Percentiles rank a stretch among this genome's conserved stretches.
These are phyloP conservation scores for Euwallacea similis DNA, from an alignment of 1,140 invertebrate species.

Conservation along the genomic window DNA sequence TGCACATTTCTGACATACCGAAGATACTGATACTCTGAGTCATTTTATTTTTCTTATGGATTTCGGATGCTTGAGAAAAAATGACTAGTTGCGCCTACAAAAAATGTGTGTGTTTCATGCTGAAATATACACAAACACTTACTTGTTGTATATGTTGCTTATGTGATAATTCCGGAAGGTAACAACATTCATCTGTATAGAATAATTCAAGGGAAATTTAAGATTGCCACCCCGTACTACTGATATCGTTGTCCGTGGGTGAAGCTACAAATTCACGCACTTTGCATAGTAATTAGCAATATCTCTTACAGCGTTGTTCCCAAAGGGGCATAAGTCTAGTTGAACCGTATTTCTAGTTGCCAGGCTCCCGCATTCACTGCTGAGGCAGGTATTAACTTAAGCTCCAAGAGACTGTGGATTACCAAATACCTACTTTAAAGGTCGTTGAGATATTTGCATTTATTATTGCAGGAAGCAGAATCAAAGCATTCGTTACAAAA, in stretches of 20 bases:
- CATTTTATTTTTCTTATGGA: too few species aligned
- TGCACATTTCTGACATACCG: too few species aligned
- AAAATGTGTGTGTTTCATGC: too few species aligned
- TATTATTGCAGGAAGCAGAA: slow-evolving; percentile 1
- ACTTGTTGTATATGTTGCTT: too few species aligned
- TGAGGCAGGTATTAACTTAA: slow-evolving; percentile 42
- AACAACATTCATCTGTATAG: too few species aligned
- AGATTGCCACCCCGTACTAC: neutral
- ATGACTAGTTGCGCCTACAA: too few species aligned
- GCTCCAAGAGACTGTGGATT: slow-evolving; percentile 30
- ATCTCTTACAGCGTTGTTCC: slow-evolving; percentile 39
- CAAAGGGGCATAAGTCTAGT: slow-evolving; percentile 39
- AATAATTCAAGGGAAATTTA: too few species aligned
- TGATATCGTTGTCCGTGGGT: slow-evolving; percentile 27
- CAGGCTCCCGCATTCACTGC: slow-evolving; percentile 33
- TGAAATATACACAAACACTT: too few species aligned
- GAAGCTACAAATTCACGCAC: slow-evolving; percentile 43
- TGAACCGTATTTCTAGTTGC: slow-evolving; percentile 42
- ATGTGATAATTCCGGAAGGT: too few species aligned
- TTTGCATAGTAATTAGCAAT: slow-evolving; percentile 45
- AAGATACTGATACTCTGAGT: too few species aligned
- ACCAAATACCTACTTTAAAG: slow-evolving; percentile 25
- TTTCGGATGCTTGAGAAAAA: too few species aligned
- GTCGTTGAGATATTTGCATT: slow-evolving; percentile 29
- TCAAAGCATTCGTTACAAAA: neutral